A percentile compares a stretch with the other conserved stretches of the same genome.
These are phyloP conservation scores for Acanthiza pusilla DNA, from an alignment of 2,797 vertebrate species.

Conservation along the genomic window DNA sequence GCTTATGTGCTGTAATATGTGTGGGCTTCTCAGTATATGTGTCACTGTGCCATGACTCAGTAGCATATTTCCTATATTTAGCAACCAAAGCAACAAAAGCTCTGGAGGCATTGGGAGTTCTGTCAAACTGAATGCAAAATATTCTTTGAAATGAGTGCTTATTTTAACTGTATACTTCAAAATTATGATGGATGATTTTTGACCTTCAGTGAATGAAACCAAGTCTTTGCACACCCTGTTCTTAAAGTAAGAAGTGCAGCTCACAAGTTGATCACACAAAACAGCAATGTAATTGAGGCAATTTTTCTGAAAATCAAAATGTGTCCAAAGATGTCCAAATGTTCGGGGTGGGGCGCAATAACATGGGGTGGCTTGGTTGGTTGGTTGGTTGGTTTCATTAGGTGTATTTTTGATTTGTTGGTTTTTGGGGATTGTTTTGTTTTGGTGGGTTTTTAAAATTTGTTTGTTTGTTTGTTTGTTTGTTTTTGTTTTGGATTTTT, in stretches of 20 bases:
- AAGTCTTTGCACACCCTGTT: background rate
- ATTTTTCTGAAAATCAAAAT: background rate
- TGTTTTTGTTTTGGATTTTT: no score
- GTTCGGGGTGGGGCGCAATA: rapidly evolving
- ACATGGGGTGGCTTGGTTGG: background rate
- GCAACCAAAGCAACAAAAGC: background rate
- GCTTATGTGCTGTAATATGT: background rate
- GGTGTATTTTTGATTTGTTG: background rate
- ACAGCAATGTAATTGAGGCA: background rate
- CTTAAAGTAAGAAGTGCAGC: background rate
- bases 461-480: no score
- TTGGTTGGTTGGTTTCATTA: background rate
- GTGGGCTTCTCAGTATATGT: background rate
- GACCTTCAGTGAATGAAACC: background rate
- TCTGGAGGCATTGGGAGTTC: background rate
- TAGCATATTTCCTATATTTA: background rate
- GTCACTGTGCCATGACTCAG: background rate
- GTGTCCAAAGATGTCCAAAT: background rate
- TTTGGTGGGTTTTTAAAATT: no score
- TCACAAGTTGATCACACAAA: background rate
- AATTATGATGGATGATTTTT: background rate
- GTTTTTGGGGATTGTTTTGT: background rate
- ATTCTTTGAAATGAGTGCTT: background rate
- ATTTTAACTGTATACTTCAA: background rate
- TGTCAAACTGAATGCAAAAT: background rate